Evolutionary conservation across 2,113 vertebrate genomes (phyloP).

Genomic region (Setophaga coronata): DNA sequence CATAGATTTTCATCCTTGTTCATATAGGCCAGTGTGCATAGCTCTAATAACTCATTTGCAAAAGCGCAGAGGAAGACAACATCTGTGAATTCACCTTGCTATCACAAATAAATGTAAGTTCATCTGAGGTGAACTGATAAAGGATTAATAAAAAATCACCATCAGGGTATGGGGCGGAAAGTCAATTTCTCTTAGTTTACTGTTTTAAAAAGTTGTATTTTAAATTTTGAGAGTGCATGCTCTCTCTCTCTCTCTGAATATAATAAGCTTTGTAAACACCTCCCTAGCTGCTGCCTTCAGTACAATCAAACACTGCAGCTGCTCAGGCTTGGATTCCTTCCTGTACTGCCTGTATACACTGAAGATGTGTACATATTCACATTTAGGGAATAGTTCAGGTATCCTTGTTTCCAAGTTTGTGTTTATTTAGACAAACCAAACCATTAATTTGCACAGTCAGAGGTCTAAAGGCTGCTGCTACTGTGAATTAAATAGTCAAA

Average conservation of each 20-base stretch:
- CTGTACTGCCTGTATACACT: not conserved
- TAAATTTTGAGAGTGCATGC: not conserved
- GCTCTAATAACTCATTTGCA: not conserved
- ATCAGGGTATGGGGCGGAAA: rapidly evolving
- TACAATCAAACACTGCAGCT: not conserved
- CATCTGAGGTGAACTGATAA: not conserved
- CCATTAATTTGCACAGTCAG: not conserved
- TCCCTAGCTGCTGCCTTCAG: not conserved
- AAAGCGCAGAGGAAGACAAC: not conserved
- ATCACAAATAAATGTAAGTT: not conserved
- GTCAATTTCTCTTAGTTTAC: not conserved
- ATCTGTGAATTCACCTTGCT: not conserved
- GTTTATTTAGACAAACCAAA: not conserved
- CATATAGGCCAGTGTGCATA: not conserved
- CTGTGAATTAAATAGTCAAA: not conserved
- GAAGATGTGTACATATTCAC: not conserved
- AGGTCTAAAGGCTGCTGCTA: not conserved
- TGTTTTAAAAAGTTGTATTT: not conserved
- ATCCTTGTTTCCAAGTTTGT: not conserved
- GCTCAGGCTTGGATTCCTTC: not conserved
- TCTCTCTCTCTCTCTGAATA: not conserved
- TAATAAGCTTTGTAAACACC: not conserved
- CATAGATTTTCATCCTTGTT: not conserved
- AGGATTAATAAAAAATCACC: not conserved
- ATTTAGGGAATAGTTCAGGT: not conserved